Evolutionary conservation across 2,797 vertebrate species (phyloP).

Genomic region (Anomalospiza imberbis): DNA sequence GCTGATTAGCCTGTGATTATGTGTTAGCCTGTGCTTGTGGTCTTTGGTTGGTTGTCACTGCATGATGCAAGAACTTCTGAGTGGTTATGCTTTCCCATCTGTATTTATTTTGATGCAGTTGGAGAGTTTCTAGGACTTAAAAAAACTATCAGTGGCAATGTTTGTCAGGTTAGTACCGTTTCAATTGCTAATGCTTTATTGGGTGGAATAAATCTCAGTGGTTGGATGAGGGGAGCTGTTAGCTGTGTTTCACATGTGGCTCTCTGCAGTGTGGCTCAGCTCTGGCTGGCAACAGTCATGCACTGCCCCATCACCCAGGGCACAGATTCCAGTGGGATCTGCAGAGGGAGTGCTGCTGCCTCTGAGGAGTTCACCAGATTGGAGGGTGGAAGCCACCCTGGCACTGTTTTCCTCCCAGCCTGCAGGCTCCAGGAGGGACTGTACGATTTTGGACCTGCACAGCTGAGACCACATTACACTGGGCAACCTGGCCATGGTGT

Average conservation of each 20-base stretch:
- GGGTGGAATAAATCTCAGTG: not conserved
- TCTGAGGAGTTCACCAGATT: not conserved
- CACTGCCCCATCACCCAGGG: not conserved
- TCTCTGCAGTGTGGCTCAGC: not conserved
- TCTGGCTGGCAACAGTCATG: fast-evolving
- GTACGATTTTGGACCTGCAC: fast-evolving
- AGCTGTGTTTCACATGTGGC: fast-evolving
- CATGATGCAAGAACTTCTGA: not conserved
- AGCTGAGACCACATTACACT: fast-evolving
- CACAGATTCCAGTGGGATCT: not conserved
- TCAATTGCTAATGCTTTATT: not conserved
- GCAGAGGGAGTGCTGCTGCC: fast-evolving
- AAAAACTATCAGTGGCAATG: not conserved
- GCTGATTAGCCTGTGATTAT: conserved; percentile 47
- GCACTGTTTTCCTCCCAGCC: not conserved
- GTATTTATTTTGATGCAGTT: not conserved
- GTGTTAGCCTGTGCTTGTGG: not conserved
- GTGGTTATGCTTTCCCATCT: not conserved
- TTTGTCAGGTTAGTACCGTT: not conserved
- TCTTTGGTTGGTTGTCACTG: not conserved
- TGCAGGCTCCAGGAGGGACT: not conserved
- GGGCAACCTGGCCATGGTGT: not conserved
- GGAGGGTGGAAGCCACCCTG: not conserved
- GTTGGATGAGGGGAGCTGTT: not conserved
- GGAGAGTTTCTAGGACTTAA: not conserved